Evolutionary conservation across 2,888 invertebrate genomes (phyloP).

Genomic region (Ernsta delagoae): DNA sequence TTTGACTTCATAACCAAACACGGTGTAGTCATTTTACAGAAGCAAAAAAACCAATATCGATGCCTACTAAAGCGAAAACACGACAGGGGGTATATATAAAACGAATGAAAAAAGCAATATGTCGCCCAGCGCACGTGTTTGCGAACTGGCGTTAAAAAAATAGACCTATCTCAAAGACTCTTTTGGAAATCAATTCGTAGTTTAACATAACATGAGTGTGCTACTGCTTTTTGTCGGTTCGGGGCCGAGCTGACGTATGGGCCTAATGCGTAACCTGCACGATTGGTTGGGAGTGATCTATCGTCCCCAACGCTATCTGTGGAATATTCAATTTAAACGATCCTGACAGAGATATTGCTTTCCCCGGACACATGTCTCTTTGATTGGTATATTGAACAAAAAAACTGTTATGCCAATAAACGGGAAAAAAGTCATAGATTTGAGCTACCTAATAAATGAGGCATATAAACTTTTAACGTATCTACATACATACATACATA

Average conservation of each 20-base stretch:
- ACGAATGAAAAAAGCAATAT: constrained; percentile 77
- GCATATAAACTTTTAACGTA: not conserved
- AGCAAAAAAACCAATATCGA: constrained; percentile 64
- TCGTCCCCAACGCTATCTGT: constrained; percentile 21
- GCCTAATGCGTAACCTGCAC: constrained; percentile 65
- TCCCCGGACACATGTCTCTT: constrained; percentile 4
- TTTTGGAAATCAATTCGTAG: constrained; percentile 68
- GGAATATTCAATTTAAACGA: constrained; percentile 35
- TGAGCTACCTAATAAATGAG: not conserved
- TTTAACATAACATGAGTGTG: constrained; percentile 67
- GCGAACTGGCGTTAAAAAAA: constrained; percentile 68
- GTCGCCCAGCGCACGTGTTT: constrained; percentile 67
- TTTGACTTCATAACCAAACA: constrained; percentile 36
- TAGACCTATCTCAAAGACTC: constrained; percentile 62
- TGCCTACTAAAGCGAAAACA: constrained; percentile 65
- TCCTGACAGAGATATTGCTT: constrained; percentile 21
- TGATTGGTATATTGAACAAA: constrained; percentile 15
- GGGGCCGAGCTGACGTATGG: constrained; percentile 59
- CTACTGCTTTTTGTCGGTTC: constrained; percentile 63
- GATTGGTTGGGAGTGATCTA: constrained; percentile 49
- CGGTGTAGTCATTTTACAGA: constrained; percentile 43
- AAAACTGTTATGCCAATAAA: not conserved
- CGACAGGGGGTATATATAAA: constrained; percentile 62
- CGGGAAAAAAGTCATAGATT: not conserved
- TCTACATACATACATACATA: too few species aligned